These are phyloP conservation scores for Drosophila guanche DNA, from an alignment of 1,140 invertebrate species.

Conservation along the genomic window DNA sequence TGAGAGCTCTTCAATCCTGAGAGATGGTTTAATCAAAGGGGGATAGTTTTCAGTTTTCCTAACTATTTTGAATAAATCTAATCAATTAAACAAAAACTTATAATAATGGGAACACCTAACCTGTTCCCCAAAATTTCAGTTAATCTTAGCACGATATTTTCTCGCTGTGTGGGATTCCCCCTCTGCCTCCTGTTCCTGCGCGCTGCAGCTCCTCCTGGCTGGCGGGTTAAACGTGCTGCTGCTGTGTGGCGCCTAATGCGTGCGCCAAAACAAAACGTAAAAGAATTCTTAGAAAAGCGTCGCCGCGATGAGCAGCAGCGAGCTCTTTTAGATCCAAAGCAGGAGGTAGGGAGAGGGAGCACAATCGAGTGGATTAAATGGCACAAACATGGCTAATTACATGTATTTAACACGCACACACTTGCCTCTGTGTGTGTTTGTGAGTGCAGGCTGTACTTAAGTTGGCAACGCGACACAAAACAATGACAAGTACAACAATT, in stretches of 20 bases:
- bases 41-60: no score
- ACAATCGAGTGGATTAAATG: slow-evolving; percentile 74
- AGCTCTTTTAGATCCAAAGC: slow-evolving; percentile 11
- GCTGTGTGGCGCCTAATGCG: slow-evolving; percentile 78
- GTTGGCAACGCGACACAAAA: slow-evolving; percentile 65
- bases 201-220: slow-evolving; percentile 32
- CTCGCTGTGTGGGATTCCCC: background rate
- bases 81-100: no score
- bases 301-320: slow-evolving; percentile 45
- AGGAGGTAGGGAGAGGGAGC: slow-evolving; percentile 11
- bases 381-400: slow-evolving; percentile 81
- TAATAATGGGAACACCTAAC: background rate
- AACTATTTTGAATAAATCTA: no score
- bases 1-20: no score
- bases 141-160: no score
- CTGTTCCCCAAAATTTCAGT: no score
- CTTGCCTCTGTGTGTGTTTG: background rate
- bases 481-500: slow-evolving; percentile 75
- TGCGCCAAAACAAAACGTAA: slow-evolving; percentile 78
- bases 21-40: no score
- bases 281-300: slow-evolving; percentile 79
- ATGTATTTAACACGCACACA: slow-evolving; percentile 76
- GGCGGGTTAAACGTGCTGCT: slow-evolving; percentile 73
- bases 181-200: background rate
- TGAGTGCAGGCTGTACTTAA: slow-evolving; percentile 27